Conservation (phyloP, 2,888 invertebrate genomes). For the Meganola albula region DNA sequence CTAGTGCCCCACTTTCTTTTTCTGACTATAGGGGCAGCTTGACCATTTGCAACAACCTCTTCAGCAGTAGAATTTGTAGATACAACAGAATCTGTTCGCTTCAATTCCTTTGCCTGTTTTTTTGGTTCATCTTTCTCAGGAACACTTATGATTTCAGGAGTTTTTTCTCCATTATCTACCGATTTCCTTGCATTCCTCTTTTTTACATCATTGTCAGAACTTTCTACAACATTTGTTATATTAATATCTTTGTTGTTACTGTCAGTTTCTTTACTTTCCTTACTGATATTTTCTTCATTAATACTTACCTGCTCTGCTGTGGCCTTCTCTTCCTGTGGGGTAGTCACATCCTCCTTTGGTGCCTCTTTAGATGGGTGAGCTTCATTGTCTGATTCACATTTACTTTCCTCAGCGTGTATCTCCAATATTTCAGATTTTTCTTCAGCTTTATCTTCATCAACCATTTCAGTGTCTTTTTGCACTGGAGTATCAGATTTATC, state of each 20-base stretch:
- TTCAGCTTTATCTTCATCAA: slow-evolving; percentile 19
- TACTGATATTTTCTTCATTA: slow-evolving; percentile 47
- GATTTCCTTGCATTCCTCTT: slow-evolving; percentile 32
- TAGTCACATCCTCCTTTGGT: slow-evolving; percentile 23
- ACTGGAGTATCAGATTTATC: slow-evolving; percentile 17
- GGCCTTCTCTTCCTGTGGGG: slow-evolving; percentile 30
- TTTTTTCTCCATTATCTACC: slow-evolving; percentile 30
- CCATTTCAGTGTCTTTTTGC: slow-evolving; percentile 19
- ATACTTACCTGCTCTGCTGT: slow-evolving; percentile 62
- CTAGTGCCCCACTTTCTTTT: slow-evolving; percentile 71
- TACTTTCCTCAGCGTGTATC: slow-evolving; percentile 57
- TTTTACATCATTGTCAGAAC: slow-evolving; percentile 35
- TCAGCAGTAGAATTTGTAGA: slow-evolving; percentile 34
- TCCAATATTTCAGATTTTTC: slow-evolving; percentile 63
- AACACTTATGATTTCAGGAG: too few relatives aligned
- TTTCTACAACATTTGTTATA: slow-evolving; percentile 66
- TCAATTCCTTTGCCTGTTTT: slow-evolving; percentile 10
- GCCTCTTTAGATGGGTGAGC: slow-evolving; percentile 37
- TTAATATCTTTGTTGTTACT: slow-evolving; percentile 46
- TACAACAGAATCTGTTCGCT: slow-evolving; percentile 33
- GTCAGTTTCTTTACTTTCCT: slow-evolving; percentile 41
- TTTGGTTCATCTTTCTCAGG: background rate
- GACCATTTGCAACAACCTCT: slow-evolving; percentile 47
- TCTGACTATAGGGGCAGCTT: slow-evolving; percentile 49
- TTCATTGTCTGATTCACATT: slow-evolving; percentile 50